phyloP scores from a whole-genome alignment of 2,888 invertebrate species.

The Elmis aenea region DNA sequence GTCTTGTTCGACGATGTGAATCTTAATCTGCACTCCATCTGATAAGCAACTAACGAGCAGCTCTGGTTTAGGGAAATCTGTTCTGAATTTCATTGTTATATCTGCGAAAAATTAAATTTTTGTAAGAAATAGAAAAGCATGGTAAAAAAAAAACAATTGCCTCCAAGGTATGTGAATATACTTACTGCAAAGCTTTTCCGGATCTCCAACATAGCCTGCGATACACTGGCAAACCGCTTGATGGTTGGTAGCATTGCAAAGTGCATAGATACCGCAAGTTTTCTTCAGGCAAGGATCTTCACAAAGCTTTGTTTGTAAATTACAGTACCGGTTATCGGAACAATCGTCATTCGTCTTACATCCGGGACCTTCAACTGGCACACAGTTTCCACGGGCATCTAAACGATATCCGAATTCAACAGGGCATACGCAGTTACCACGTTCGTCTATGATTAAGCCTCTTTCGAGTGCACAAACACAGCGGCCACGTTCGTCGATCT shows the following conservation, averaged over 20 bases:
- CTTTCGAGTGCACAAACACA: conserved; percentile 78
- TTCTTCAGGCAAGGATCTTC: conserved; percentile 74
- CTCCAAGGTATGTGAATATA: conserved; percentile 19
- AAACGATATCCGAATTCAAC: conserved; percentile 62
- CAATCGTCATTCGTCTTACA: conserved; percentile 72
- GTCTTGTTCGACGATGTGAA: conserved; percentile 66
- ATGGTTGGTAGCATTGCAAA: conserved; percentile 74
- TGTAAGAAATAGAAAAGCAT: not conserved
- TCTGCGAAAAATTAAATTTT: conserved; percentile 25
- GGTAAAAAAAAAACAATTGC: not conserved
- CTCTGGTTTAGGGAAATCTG: conserved; percentile 80
- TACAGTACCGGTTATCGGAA: conserved; percentile 70
- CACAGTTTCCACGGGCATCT: conserved; percentile 58
- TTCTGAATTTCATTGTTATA: conserved; percentile 51
- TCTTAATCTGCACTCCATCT: conserved; percentile 84
- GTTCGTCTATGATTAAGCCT: conserved; percentile 72
- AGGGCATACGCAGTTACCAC: conserved; percentile 72
- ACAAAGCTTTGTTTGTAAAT: conserved; percentile 64
- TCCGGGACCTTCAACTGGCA: conserved; percentile 50
- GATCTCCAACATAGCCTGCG: conserved; percentile 70
- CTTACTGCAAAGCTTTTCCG: conserved; percentile 68
- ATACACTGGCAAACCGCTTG: conserved; percentile 73
- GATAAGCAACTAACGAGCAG: conserved; percentile 86
- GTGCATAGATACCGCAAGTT: conserved; percentile 69
- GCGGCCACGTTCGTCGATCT: conserved; percentile 69